phyloP scores from a whole-genome alignment of 2,797 vertebrate genomes.

The Channa striata region DNA sequence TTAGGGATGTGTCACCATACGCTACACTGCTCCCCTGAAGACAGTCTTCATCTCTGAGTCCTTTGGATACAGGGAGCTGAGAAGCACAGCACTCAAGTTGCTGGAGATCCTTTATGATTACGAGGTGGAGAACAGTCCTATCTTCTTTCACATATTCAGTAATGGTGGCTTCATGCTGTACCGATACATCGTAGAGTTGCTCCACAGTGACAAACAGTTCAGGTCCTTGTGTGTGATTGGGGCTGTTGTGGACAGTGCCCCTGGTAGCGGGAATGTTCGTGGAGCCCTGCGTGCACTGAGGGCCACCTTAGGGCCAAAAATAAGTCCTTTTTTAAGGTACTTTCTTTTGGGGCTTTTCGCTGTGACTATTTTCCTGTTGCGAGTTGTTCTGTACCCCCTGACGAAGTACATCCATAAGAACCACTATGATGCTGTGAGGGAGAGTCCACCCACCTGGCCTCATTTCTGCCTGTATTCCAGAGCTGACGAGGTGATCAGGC shows the following conservation, averaged over 20 bases:
- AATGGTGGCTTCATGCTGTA: conserved; percentile 97
- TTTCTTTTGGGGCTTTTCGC: conserved; percentile 87
- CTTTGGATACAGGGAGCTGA: conserved; percentile 92
- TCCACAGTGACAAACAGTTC: conserved; percentile 86
- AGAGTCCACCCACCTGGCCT: conserved; percentile 89
- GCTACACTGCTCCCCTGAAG: conserved; percentile 92
- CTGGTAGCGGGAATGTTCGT: conserved; percentile 88
- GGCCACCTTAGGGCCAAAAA: conserved; percentile 81
- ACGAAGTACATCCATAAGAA: conserved; percentile 91
- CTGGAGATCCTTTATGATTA: conserved; percentile 94
- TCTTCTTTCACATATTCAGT: conserved; percentile 96
- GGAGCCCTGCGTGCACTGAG: conserved; percentile 90
- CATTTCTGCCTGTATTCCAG: conserved; percentile 94
- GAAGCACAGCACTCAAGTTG: conserved; percentile 86
- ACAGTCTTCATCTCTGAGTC: conserved; percentile 93
- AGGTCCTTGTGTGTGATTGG: conserved; percentile 86
- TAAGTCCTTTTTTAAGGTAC: conserved; percentile 82
- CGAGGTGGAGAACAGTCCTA: conserved; percentile 90
- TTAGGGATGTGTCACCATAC: conserved; percentile 93
- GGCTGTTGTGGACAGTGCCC: conserved; percentile 92
- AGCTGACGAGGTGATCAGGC: conserved; percentile 87
- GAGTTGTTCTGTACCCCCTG: conserved; percentile 89
- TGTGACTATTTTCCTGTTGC: conserved; percentile 82
- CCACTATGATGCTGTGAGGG: conserved; percentile 90
- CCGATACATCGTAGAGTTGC: conserved; percentile 90